Evolutionary conservation across 2,113 vertebrate genomes (phyloP).

Genomic region (Cricetomys ansorgei): DNA sequence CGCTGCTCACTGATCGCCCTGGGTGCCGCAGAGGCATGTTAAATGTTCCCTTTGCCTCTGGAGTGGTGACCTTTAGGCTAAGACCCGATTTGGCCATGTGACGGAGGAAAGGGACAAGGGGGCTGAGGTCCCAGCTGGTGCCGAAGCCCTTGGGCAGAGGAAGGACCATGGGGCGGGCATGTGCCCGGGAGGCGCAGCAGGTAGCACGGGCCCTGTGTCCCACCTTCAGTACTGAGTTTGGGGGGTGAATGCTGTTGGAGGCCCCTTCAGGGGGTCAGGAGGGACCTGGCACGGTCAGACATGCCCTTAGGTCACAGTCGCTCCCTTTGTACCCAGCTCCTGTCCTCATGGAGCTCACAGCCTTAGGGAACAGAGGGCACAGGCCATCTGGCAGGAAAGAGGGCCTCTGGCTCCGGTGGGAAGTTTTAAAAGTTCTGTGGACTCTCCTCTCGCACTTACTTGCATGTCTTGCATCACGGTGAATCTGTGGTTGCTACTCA

Average conservation of each 20-base stretch:
- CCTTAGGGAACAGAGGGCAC: background rate
- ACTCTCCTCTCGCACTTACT: background rate
- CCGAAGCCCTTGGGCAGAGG: background rate
- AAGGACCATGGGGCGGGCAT: background rate
- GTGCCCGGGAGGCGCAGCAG: background rate
- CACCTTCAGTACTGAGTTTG: background rate
- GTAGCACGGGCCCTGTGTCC: too few species aligned
- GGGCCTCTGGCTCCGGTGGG: background rate
- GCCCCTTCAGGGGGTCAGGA: background rate
- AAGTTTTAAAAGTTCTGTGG: too few species aligned
- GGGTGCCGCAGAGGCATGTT: background rate
- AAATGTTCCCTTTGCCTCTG: background rate
- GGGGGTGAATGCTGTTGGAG: background rate
- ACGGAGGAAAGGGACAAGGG: background rate
- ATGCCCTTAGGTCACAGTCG: background rate
- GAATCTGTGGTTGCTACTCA: background rate
- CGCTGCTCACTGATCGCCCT: background rate
- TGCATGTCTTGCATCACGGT: background rate
- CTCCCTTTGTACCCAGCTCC: background rate
- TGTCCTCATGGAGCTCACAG: background rate
- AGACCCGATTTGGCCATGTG: background rate
- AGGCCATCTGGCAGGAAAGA: background rate
- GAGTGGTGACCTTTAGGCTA: background rate
- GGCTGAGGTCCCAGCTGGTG: background rate
- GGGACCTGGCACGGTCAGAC: accelerated